Percentiles rank a stretch among this genome's conserved stretches.
Evolutionary conservation across 2,888 invertebrate species (phyloP).

Genomic region (Leptogaster cylindrica): DNA sequence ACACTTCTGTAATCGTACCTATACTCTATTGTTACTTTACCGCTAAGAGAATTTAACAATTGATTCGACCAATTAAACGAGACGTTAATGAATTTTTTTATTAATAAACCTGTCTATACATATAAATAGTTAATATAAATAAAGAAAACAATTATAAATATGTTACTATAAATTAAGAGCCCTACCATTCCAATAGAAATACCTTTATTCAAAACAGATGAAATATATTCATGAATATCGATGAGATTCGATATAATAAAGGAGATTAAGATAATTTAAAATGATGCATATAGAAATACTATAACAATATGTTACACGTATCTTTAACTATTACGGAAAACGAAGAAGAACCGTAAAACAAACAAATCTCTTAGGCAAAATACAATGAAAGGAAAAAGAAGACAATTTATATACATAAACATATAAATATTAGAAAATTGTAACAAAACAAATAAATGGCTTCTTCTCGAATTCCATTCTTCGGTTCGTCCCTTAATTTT

Average conservation of each 20-base stretch:
- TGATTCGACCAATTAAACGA: conserved; percentile 37
- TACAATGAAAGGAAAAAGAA: too few species aligned
- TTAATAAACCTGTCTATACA: conserved; percentile 35
- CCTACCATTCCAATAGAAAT: background rate
- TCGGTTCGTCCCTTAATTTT: conserved; percentile 4
- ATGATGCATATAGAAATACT: conserved; percentile 28
- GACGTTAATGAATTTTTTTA: conserved; percentile 35
- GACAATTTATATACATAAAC: too few species aligned
- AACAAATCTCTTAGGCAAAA: conserved; percentile 23
- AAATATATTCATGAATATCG: conserved; percentile 37
- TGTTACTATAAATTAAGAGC: conserved; percentile 35
- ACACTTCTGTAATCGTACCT: conserved; percentile 35
- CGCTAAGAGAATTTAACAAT: conserved; percentile 21
- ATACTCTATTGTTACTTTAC: conserved; percentile 30
- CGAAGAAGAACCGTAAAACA: conserved; percentile 6
- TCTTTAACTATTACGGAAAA: conserved; percentile 20
- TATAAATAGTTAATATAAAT: conserved; percentile 36
- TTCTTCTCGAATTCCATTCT: conserved; percentile 1
- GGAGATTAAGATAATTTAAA: conserved; percentile 33
- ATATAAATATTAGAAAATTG: conserved; percentile 11
- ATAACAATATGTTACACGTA: conserved; percentile 25
- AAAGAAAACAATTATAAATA: conserved; percentile 29
- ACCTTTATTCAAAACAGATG: conserved; percentile 26
- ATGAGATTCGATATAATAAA: conserved; percentile 22
- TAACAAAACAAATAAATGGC: background rate